Conservation (phyloP, 2,888 invertebrate genomes). For the Mythimna loreyi region DNA sequence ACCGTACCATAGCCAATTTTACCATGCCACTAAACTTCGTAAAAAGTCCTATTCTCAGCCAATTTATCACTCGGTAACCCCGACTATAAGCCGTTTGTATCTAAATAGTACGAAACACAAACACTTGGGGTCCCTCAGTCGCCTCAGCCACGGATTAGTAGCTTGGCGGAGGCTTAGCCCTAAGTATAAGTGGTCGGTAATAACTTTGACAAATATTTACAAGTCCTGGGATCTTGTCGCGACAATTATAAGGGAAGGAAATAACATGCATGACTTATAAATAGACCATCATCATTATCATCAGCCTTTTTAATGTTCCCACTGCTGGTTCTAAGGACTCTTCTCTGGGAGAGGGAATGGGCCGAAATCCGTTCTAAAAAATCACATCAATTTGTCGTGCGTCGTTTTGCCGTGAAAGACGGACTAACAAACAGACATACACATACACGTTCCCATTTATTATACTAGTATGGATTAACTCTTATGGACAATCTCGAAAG, state of each 20-base stretch:
- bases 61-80: slow-evolving; percentile 47
- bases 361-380: too few relatives aligned
- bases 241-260: slow-evolving; percentile 14
- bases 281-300: too few relatives aligned
- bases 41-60: slow-evolving; percentile 28
- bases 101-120: slow-evolving; percentile 51
- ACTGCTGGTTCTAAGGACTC: too few relatives aligned
- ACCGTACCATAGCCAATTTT: too few relatives aligned
- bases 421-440: too few relatives aligned
- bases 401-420: too few relatives aligned
- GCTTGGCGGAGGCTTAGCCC: slow-evolving; percentile 48
- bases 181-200: slow-evolving; percentile 65
- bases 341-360: too few relatives aligned
- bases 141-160: slow-evolving; percentile 59
- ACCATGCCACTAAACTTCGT: not conserved
- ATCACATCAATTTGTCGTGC: too few relatives aligned
- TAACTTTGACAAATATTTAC: slow-evolving; percentile 64
- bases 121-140: slow-evolving; percentile 39
- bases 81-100: slow-evolving; percentile 46
- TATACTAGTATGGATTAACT: too few relatives aligned
- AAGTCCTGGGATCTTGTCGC: slow-evolving; percentile 20
- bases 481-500: too few relatives aligned
- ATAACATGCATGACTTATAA: not conserved
- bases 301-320: too few relatives aligned
- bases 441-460: too few relatives aligned